Conservation (phyloP, 2,797 vertebrate species). For the Pelochelys cantorii region DNA sequence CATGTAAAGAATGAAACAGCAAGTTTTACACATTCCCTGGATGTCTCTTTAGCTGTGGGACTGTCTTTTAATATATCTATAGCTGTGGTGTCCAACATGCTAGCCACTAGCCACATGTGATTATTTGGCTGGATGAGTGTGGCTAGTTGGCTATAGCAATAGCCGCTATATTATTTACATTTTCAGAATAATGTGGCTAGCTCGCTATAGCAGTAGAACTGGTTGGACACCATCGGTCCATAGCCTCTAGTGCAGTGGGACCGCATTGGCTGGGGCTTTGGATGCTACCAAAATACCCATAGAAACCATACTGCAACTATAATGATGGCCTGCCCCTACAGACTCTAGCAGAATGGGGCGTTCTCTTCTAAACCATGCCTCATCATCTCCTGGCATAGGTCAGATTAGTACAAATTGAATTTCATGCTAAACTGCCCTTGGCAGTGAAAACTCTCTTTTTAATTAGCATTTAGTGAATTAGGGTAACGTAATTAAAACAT, state of each 20-base stretch:
- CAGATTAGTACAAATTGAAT: conserved; percentile 64
- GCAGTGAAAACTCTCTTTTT: conserved; percentile 42
- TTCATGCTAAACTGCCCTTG: conserved; percentile 57
- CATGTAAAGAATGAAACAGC: neutral
- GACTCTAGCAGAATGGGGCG: neutral
- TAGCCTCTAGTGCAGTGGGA: neutral
- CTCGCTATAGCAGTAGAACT: no score
- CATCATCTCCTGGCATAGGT: neutral
- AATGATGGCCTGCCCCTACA: neutral
- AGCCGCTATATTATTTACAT: no score
- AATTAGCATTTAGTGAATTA: conserved; percentile 64
- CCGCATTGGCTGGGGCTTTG: neutral
- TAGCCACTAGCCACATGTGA: no score
- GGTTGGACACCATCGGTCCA: no score
- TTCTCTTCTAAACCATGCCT: conserved; percentile 8
- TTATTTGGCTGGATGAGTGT: no score
- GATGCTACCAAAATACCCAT: neutral
- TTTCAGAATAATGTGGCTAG: no score
- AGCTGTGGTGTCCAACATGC: no score
- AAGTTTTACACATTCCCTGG: neutral
- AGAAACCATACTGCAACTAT: neutral
- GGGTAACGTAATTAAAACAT: conserved; percentile 29
- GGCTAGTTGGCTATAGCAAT: no score
- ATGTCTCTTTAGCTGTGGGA: neutral
- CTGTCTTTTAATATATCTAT: neutral